Base-by-base conservation (phyloP, 2,113 vertebrate species). In the Seriola quinqueradiata region DNA sequence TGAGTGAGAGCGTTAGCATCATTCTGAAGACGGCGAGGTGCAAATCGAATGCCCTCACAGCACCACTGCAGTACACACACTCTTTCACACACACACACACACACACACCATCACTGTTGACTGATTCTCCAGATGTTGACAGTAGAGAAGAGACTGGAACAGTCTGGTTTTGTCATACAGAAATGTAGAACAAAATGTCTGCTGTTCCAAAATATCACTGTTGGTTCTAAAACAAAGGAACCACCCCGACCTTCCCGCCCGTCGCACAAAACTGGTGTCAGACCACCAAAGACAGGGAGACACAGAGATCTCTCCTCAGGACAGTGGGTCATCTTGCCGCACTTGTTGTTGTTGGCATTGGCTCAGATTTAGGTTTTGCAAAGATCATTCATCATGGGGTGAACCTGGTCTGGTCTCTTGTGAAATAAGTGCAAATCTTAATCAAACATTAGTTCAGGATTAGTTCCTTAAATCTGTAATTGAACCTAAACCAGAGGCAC, bases 231-330 rank as follows among this genome's bases (percentile, higher is more conserved):
- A 92, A 89, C 83, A 81, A 86, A 94, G 84, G 8, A 90, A 73
- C 92, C 52, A 85, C 92, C 42, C 19, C 3, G 21, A 42, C 50
- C 21, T 11, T 12, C 28, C 44, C n/a, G 46, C 46, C 19, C 44
- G 25, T 50, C 23, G 36, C 25, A 55, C 36, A 60, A 28, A 28
- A 83, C 90, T 95, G 95, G 95, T 87, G 85, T 95, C 92, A 93
- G 94, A 91, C 95, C 96, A 96, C 95, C 96, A 97, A 97, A 96
- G 95, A 97, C 96, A 95, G 87, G 94, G 92, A 79, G 89, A 93
- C 95, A 93, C 88, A 92, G 89, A 81, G 85, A 91, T 87, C 78
- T 90, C 38, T 48, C 61, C 59, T 79, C 80, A 83, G 70, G 44
- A 50, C 75, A 19, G 64, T 50, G 40, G 25, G 25, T 74, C 32